Base-by-base conservation (phyloP, 1,140 invertebrate genomes). In the Thalassaphorura encarpata region DNA sequence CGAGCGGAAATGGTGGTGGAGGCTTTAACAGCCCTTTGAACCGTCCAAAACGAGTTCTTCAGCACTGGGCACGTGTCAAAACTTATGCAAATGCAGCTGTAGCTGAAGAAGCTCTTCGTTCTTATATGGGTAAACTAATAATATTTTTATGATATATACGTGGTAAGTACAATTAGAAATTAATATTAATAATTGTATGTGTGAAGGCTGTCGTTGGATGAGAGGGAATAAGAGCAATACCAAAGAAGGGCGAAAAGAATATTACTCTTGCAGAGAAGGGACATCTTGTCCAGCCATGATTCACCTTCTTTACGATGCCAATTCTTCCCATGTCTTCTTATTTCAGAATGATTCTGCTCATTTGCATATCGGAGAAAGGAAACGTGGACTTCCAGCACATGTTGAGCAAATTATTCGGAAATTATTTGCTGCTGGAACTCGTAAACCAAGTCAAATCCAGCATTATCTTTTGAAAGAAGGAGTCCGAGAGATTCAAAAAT, bases 391-490 rank as follows among this genome's bases (percentile, higher is more conserved):
- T 5, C 26, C 28, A 6, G 21, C 45, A 5, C 21, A 47, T 26
- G 45, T 47, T 6, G 45, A 47, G 45, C 24, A 26, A 11, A 21
- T 47, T 26, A 47, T 47, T 47, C 18, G 45, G 11, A 26, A 47
- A 27, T 18, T 47, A 13, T 47, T 47, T 27, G 18, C 13, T 3
- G 28, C 24, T 47, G 45, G 45, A 6, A 26, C 28, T 5, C 24
- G 28, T 19, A 47, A 47, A 26, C 45, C 45, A 3, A 21, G 45
- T 21, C 18, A 26, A 11, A 47, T 47, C 18, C 45, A 47, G 28
- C 28, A 26, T 18, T 26, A 26, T 19, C 45, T 47, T 18, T 26
- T 26, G 45, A 47, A 47, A 27, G 28, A 47, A 47, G 45, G 45
- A 11, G 28, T 47, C 21, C 21, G 28, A 26, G 45, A 47, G 28